These are phyloP conservation scores for Dryobotodes eremita DNA, from an alignment of 2,888 invertebrate species.

Conservation along the genomic window DNA sequence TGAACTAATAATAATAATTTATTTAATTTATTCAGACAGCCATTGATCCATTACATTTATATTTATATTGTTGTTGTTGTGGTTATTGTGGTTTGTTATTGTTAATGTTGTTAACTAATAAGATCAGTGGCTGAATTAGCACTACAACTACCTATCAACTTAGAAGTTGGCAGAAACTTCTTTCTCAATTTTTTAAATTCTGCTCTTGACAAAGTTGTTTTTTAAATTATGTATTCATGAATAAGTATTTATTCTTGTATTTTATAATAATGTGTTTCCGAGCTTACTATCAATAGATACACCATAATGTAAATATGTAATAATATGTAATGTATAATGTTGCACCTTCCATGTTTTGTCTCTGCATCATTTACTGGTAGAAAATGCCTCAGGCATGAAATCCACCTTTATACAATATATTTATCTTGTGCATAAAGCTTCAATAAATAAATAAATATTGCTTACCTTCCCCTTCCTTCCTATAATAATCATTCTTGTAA, in stretches of 20 bases:
- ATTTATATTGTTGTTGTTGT: too few relatives aligned
- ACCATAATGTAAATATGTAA: too few relatives aligned
- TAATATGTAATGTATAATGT: too few relatives aligned
- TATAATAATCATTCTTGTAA: constrained; percentile 99
- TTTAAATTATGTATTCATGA: neutral
- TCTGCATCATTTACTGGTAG: neutral
- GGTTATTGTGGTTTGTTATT: too few relatives aligned
- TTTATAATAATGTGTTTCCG: neutral
- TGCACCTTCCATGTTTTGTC: neutral
- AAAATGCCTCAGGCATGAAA: too few relatives aligned
- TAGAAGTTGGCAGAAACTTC: too few relatives aligned
- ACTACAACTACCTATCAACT: neutral
- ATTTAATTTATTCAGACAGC: too few relatives aligned
- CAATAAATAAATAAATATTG: neutral
- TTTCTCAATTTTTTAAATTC: too few relatives aligned
- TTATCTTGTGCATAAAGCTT: neutral
- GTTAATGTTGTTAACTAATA: too few relatives aligned
- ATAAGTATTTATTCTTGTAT: neutral
- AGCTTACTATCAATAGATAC: neutral
- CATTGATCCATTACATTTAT: too few relatives aligned
- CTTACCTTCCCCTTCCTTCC: constrained; percentile 96
- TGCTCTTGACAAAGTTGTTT: neutral
- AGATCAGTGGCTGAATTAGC: too few relatives aligned
- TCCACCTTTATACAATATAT: neutral
- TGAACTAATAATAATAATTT: too few relatives aligned